Evolutionary conservation across 2,797 vertebrate species (phyloP), one percentile per base, ranked within the genome.

Genomic region (Sebastes hubbsi): DNA sequence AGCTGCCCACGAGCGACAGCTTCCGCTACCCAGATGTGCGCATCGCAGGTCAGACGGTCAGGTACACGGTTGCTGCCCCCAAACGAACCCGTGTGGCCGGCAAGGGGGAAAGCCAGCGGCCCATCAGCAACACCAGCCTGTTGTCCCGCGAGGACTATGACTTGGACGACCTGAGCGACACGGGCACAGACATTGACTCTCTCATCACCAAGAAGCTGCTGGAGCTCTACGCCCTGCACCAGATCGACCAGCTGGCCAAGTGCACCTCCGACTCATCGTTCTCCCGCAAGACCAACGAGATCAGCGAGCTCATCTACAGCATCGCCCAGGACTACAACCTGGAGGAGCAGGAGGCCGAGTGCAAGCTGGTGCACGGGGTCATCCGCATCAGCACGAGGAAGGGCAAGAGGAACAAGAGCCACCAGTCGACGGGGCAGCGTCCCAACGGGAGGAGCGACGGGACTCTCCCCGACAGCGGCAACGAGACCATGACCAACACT

Each of bases 311-410:
- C 72, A 99, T 99, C 94, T 98, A 97, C 90, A 99, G 96, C 95
- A 98, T 99, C 49, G 99, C 98, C 1, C 98, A 99, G 95, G 97
- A 99, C 94, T 99, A 99, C 95, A 98, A 99, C 93, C 93, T 99
- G 91, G 97, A 99, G 6, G 97, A 98, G 95, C 97, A 98, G 95
- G 98, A 99, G 55, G 98, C 98, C 0, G 98, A 99, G 84, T 99
- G 98, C 90, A 95, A 98, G 77, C 96, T 99, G 87, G 98, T 99
- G 65, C 95, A 98, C 0, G 98, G 98, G 4, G 99, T 99, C 92
- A 99, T 99, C 55, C 98, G 98, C 74, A 99, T 99, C 94, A 99
- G 98, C 92, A 99, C 98, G 1, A 96, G 98, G 0, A 98, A 99
- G 82, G 95, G 95, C 89, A 95, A 97, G 16, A 93, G 92, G 13